Evolutionary conservation across 1,140 invertebrate genomes (phyloP), one percentile per base, ranked within the genome.

Genomic region (Protaetia brevitarsis): DNA sequence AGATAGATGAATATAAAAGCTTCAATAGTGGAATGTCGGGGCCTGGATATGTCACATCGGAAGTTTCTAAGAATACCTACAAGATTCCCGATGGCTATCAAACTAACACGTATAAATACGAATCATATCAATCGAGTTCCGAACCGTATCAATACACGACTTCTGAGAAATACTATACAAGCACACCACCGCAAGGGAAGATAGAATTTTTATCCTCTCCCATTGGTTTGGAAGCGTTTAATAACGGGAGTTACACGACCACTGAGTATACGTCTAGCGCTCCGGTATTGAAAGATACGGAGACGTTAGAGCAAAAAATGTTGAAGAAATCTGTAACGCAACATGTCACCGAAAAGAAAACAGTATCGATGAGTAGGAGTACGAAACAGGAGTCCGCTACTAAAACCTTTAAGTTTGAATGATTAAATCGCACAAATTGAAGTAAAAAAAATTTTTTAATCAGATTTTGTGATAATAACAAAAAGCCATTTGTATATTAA

Each of bases 331-430:
- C 82, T 0, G 76, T 79, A 37, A 82, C 77, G 16, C 80, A 83
- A 65, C 82, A 83, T 64, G 77, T 83, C 8, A 80, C 80, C 7
- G 82, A 84, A 66, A 83, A 82, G 65, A 82, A 82, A 66, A 83
- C 81, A 2, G 75, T 82, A 2, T 81, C 81, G 0, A 82, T 76
- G 73, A 80, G 79, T 5, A 78, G 74, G 58, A 79, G 78, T 4
- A 82, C 76, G 67, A 80, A 81, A 63, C 80, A 82, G 56, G 82
- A 83, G 65, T 80, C 80, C 3, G 80, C 80, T 60, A 79, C 78
- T 16, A 83, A 82, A 71, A 81, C 76, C 19, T 82, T 82, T 64
- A 76, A 76, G 30, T 82, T 82, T 65, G 80, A 82, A 37, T 80
- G 79, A 31, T 19, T 59, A 69, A 65, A 8, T 7, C 6, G n/a